phyloP scores from a whole-genome alignment of 2,113 vertebrate species.

The Corydoras maculifer region DNA sequence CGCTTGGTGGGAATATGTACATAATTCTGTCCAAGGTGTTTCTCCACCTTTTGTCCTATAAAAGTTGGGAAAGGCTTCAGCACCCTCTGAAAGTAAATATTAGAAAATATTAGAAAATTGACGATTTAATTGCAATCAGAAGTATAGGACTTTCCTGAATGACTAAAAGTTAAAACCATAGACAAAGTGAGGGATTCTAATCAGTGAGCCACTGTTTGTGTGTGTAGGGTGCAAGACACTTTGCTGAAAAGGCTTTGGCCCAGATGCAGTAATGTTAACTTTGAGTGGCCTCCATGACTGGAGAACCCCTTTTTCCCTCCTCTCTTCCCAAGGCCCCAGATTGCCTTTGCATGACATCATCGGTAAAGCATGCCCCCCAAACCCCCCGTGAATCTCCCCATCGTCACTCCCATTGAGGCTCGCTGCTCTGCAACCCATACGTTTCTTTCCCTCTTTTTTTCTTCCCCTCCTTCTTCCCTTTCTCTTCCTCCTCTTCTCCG shows the following conservation, averaged over 20 bases:
- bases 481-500: conserved; percentile 44
- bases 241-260: conserved; percentile 64
- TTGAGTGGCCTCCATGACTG: conserved; percentile 74
- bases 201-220: conserved; percentile 16
- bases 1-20: too few species aligned
- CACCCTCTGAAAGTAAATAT: too few species aligned
- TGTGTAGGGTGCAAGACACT: conserved; percentile 36
- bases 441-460: conserved; percentile 55
- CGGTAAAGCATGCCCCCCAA: conserved; percentile 86
- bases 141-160: conserved; percentile 9
- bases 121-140: not conserved
- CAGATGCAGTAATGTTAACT: conserved; percentile 77
- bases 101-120: not conserved
- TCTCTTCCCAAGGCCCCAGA: conserved; percentile 80
- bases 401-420: conserved; percentile 74
- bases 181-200: conserved; percentile 6
- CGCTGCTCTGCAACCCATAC: conserved; percentile 73
- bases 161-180: conserved; percentile 23
- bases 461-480: conserved; percentile 56
- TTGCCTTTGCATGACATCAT: conserved; percentile 99
- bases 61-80: too few species aligned
- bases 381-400: conserved; percentile 84
- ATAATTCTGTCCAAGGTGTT: too few species aligned
- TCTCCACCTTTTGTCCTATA: too few species aligned
- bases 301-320: conserved; percentile 45